phyloP scores from a whole-genome alignment of 2,797 vertebrate genomes.

The Vespertilio murinus region DNA sequence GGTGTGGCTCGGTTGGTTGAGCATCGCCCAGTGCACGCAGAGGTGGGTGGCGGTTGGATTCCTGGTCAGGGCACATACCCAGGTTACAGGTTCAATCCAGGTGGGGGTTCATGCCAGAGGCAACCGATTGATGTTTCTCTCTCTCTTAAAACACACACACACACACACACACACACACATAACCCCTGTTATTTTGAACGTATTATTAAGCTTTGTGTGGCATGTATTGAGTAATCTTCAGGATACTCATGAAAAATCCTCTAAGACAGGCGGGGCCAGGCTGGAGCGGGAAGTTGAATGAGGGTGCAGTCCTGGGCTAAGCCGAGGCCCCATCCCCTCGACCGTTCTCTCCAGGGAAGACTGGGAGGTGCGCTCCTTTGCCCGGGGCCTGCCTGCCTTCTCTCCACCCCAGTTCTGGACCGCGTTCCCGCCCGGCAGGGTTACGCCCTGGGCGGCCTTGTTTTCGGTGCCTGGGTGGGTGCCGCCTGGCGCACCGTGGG shows the following conservation, averaged over 20 bases:
- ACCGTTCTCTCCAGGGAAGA: background rate
- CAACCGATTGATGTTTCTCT: background rate
- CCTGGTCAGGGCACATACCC: background rate
- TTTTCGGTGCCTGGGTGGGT: background rate
- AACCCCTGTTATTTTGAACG: background rate
- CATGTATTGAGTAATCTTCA: background rate
- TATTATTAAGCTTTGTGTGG: background rate
- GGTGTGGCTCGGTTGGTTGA: background rate
- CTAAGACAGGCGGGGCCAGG: background rate
- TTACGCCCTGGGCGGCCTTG: background rate
- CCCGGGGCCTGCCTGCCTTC: background rate
- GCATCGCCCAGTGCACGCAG: background rate
- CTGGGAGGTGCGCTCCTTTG: background rate
- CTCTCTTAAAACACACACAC: too few relatives aligned
- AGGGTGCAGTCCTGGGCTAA: background rate
- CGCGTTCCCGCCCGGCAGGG: background rate
- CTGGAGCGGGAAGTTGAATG: background rate
- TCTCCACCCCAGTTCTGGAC: background rate
- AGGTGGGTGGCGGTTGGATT: background rate
- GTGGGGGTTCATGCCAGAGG: background rate
- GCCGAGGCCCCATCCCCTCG: background rate
- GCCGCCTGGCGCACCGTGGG: background rate
- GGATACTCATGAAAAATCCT: background rate
- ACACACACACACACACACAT: too few relatives aligned
- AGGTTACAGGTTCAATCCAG: background rate